Conservation (phyloP, 2,888 invertebrate species). For the Ornithoptera priamus region DNA sequence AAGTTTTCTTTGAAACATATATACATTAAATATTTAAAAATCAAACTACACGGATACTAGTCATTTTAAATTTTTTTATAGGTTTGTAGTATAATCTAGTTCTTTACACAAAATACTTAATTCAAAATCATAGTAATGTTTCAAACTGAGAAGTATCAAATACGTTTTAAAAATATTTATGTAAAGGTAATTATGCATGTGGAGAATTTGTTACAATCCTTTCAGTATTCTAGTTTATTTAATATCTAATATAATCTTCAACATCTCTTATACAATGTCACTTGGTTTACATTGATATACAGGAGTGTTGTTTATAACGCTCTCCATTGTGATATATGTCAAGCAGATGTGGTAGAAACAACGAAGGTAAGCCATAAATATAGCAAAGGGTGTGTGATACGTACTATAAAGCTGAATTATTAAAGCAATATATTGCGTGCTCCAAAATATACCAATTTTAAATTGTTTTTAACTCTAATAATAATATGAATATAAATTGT, state of each 20-base stretch:
- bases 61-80: too few species aligned
- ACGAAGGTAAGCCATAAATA: constrained; percentile 75
- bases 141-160: too few species aligned
- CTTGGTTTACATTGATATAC: constrained; percentile 20
- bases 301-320: constrained; percentile 30
- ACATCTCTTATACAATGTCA: constrained; percentile 11
- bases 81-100: too few species aligned
- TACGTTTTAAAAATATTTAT: too few species aligned
- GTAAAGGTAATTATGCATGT: too few species aligned
- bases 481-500: neutral
- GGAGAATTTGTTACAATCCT: neutral
- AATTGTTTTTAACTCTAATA: constrained; percentile 31
- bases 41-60: too few species aligned
- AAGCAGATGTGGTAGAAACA: constrained; percentile 65
- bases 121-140: too few species aligned
- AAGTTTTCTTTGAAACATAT: too few species aligned
- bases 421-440: constrained; percentile 70
- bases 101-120: too few species aligned
- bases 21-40: too few species aligned
- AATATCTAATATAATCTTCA: neutral
- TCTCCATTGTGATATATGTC: constrained; percentile 66
- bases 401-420: constrained; percentile 79
- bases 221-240: neutral
- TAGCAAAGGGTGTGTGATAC: constrained; percentile 72
- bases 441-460: constrained; percentile 62